A percentile compares a stretch with the other conserved stretches of the same genome.
Conservation (phyloP, 2,888 invertebrate genomes). For the Agrilus cyanescens region DNA sequence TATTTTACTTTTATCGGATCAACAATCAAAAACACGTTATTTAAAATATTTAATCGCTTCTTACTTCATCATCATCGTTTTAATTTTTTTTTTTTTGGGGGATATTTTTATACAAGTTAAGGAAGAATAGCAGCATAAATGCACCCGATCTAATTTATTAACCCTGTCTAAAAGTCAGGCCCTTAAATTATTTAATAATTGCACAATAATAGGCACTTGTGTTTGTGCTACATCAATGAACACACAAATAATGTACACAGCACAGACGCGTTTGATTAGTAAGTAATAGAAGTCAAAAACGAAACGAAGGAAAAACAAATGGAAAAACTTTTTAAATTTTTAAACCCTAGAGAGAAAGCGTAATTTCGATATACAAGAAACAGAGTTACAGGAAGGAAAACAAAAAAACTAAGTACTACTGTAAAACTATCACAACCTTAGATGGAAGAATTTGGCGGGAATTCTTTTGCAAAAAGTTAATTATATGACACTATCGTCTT, state of each 20-base stretch:
- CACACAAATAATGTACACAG: constrained; percentile 3
- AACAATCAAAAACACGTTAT: constrained; percentile 28
- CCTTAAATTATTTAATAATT: constrained; percentile 30
- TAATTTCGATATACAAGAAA: too few species aligned
- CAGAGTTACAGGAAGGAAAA: constrained; percentile 9
- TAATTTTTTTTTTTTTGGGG: neutral
- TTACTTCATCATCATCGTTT: constrained; percentile 16
- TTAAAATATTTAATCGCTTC: constrained; percentile 16
- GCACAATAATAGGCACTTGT: constrained; percentile 37
- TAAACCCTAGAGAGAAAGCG: too few species aligned
- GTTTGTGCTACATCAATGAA: constrained; percentile 24
- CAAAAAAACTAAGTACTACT: constrained; percentile 26
- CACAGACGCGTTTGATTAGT: neutral
- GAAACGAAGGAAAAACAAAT: neutral
- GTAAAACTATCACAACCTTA: constrained; percentile 36
- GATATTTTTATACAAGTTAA: neutral
- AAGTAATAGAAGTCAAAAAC: neutral
- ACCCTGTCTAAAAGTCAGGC: constrained; percentile 36
- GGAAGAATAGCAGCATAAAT: constrained; percentile 10
- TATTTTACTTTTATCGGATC: constrained; percentile 21
- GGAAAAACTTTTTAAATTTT: neutral
- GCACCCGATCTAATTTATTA: constrained; percentile 24
- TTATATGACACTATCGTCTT: constrained; percentile 35
- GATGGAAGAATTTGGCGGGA: constrained; percentile 37
- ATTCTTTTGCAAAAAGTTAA: constrained; percentile 15